Evolutionary conservation across 2,113 vertebrate genomes (phyloP).

Genomic region (Dendropsophus ebraccatus): DNA sequence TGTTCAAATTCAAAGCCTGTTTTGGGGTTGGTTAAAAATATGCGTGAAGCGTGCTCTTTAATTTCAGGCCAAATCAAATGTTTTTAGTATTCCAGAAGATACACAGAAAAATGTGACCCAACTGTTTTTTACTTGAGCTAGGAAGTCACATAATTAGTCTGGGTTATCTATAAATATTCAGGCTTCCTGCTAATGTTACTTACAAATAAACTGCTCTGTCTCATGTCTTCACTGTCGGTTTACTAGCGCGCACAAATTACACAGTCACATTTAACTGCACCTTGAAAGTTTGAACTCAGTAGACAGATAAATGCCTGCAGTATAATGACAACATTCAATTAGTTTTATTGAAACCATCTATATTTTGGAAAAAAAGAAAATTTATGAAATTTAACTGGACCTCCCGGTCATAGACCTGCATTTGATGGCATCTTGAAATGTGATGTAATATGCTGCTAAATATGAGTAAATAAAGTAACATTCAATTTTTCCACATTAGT

Average conservation of each 20-base stretch:
- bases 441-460: background rate
- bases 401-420: background rate
- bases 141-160: constrained; percentile 73
- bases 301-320: background rate
- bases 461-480: background rate
- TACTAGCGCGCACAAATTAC: constrained; percentile 11
- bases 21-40: constrained; percentile 87
- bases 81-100: constrained; percentile 74
- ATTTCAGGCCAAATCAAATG: constrained; percentile 91
- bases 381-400: background rate
- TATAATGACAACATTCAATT: background rate
- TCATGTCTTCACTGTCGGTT: constrained; percentile 61
- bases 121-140: constrained; percentile 72
- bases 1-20: constrained; percentile 83
- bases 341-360: background rate
- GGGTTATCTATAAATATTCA: constrained; percentile 73
- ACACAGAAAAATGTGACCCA: constrained; percentile 70
- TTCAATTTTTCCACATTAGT: no score
- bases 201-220: constrained; percentile 70
- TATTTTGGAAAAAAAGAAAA: background rate
- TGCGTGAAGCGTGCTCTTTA: constrained; percentile 84
- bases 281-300: constrained; percentile 23
- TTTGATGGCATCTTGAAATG: background rate
- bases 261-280: constrained; percentile 27
- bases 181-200: constrained; percentile 74